Evolutionary conservation across 2,113 vertebrate genomes (phyloP), one percentile per base, ranked within the genome.

Genomic region (Trichechus manatus): DNA sequence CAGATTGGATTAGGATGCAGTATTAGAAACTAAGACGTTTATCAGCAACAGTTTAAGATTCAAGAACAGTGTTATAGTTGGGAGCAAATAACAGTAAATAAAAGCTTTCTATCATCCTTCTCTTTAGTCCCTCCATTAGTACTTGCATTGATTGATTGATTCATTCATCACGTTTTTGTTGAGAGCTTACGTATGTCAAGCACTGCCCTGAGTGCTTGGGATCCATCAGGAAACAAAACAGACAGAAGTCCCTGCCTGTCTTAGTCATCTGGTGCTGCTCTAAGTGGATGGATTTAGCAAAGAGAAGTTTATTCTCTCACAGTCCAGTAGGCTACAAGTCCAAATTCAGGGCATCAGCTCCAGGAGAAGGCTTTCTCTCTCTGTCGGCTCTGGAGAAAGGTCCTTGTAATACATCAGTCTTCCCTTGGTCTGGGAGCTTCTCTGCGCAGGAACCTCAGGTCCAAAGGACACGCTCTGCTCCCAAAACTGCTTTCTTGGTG

Each of bases 21-120:
- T 87, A 23, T 89, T 90, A 80, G 61, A 78, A 84, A 84, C 78
- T 66, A 27, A 39, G 39, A 82, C 47, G 47, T 78, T 89, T 89
- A 44, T 83, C 68, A 80, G 70, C n/a, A 79, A 81, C 14, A 56
- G 44, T 86, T 86, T 74, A 75, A 78, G 36, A 72, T 42, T 94
- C 72, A 94, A 92, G 25, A 44, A 53, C 29, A 63, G 4, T 94
- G 11, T 92, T 87, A 27, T 39, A 63, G 36, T 80, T 44, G 50
- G 22, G 53, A 50, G 9, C 27, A 70, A 59, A 50, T 59, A 59
- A 36, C 39, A 72, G 42, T 39, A 70, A 83, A 59, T 61, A 68
- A 39, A 83, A 63, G 33, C 75, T 72, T 91, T 80, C 56, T 78
- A 9, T 25, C 23, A 23, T 53, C n/a, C 25, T 88, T 29, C 13